Conservation (phyloP, 2,888 invertebrate genomes). For the Sepiola atlantica region DNA sequence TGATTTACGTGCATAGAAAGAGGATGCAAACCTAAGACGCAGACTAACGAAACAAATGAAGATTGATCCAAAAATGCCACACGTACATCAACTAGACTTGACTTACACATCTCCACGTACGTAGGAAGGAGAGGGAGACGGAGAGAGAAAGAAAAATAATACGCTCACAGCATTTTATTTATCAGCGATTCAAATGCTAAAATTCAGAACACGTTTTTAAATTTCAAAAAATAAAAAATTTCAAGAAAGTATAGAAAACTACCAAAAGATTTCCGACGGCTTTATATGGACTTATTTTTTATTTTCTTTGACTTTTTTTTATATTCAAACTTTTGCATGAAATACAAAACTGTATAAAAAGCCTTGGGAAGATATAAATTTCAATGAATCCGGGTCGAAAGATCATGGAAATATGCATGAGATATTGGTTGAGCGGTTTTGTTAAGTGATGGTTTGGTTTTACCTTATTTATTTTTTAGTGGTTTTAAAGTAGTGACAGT, state of each 20-base stretch:
- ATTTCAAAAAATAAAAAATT: not conserved
- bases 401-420: not conserved
- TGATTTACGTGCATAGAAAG: not conserved
- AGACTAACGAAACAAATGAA: not conserved
- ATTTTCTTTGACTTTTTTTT: not conserved
- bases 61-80: not conserved
- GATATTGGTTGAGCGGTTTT: not conserved
- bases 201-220: slow-evolving; percentile 1
- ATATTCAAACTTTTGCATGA: not conserved
- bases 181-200: not conserved
- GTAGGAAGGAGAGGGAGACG: not conserved
- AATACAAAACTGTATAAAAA: not conserved
- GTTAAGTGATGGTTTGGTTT: not conserved
- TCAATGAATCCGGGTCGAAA: not conserved
- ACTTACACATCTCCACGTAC: not conserved
- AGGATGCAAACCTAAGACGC: not conserved
- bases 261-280: not conserved
- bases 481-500: not conserved
- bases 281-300: not conserved
- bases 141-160: not conserved
- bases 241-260: not conserved
- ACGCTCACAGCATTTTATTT: slow-evolving; percentile 19
- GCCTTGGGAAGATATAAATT: not conserved
- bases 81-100: not conserved
- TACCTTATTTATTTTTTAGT: not conserved